phyloP scores from a whole-genome alignment of 2,888 invertebrate species.

The Caradrina kadenii region DNA sequence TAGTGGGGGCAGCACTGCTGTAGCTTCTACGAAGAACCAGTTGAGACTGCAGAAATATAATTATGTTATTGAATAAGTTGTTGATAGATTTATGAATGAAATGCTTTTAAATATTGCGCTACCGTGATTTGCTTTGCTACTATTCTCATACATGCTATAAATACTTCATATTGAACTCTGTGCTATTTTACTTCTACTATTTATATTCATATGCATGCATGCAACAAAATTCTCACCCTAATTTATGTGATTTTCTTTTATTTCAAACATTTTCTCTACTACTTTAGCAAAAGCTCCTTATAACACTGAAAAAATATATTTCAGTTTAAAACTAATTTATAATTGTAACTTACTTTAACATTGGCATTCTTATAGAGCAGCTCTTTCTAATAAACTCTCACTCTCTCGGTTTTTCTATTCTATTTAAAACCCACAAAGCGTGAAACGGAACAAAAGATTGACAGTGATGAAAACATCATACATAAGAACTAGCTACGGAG shows the following conservation, averaged over 20 bases:
- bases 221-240: background rate
- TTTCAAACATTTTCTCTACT: background rate
- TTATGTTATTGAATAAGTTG: background rate
- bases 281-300: background rate
- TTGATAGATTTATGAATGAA: background rate
- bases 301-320: constrained; percentile 1
- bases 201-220: background rate
- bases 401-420: no score
- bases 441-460: no score
- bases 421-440: no score
- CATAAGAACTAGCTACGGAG: background rate
- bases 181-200: background rate
- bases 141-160: background rate
- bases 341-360: background rate
- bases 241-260: background rate
- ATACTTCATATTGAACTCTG: background rate
- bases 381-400: no score
- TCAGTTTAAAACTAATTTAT: background rate
- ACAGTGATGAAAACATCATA: background rate
- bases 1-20: constrained; percentile 92
- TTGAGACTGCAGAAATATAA: constrained; percentile 73
- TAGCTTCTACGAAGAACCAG: constrained; percentile 84
- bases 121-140: background rate
- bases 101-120: background rate
- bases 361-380: background rate